A percentile compares a stretch with the other conserved stretches of the same genome.
Evolutionary conservation across 2,888 invertebrate genomes (phyloP).

Genomic region (Malacosoma neustria): DNA sequence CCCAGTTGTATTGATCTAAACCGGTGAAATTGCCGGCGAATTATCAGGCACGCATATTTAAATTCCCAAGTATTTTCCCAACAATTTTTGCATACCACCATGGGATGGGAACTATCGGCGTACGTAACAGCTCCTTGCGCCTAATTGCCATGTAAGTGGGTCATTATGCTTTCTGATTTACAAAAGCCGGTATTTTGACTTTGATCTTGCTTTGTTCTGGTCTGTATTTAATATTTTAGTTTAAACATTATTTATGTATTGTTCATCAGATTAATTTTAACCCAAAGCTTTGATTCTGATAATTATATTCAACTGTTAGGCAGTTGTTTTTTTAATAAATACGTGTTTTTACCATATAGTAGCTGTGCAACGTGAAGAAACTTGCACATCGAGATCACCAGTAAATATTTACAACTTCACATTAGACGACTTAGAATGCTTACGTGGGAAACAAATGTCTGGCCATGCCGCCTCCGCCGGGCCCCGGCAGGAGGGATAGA

Average conservation of each 20-base stretch:
- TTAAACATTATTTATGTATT: not conserved
- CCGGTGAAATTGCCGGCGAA: slow-evolving; percentile 57
- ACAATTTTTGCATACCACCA: slow-evolving; percentile 70
- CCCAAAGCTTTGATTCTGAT: no score
- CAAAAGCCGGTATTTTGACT: slow-evolving; percentile 8
- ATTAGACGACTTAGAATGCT: no score
- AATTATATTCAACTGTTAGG: no score
- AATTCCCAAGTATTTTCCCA: slow-evolving; percentile 56
- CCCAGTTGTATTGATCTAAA: slow-evolving; percentile 46
- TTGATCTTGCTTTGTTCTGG: not conserved
- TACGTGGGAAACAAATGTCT: no score
- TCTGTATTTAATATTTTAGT: not conserved
- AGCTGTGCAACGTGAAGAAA: no score
- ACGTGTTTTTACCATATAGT: no score
- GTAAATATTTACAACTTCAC: no score
- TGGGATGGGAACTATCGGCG: slow-evolving; percentile 49
- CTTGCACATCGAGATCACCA: no score
- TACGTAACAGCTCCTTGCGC: slow-evolving; percentile 26
- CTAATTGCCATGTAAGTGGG: slow-evolving; percentile 50
- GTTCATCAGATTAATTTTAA: no score
- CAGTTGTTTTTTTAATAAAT: no score
- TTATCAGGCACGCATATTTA: slow-evolving; percentile 53
- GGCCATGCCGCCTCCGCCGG: no score
- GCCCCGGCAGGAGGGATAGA: no score
- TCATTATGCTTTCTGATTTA: slow-evolving; percentile 27